Conservation (phyloP, 2,113 vertebrate species). For the Prolemur simus region DNA sequence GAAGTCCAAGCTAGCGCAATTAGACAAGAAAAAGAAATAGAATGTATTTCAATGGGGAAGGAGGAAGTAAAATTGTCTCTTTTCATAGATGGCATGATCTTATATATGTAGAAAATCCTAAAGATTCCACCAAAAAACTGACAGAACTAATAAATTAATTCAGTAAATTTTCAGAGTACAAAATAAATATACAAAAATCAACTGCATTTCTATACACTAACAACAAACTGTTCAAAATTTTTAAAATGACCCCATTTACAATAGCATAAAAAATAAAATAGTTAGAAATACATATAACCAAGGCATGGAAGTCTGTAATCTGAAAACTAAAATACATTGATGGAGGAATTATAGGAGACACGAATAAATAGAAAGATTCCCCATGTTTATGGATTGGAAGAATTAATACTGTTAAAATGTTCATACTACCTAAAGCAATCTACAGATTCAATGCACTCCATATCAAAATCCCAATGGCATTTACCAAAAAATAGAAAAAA, state of each 20-base stretch:
- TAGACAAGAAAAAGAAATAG: background rate
- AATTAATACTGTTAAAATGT: background rate
- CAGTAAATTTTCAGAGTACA: background rate
- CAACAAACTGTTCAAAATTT: background rate
- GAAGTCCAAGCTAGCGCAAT: background rate
- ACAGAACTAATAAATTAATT: background rate
- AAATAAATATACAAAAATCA: background rate
- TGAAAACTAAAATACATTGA: background rate
- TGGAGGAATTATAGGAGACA: background rate
- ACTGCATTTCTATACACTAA: background rate
- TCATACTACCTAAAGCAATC: background rate
- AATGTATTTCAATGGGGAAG: background rate
- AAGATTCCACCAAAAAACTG: background rate
- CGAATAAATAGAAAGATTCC: background rate
- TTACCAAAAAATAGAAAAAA: background rate
- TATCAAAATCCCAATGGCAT: background rate
- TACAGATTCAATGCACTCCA: background rate
- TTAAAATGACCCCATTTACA: background rate
- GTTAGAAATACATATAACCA: background rate
- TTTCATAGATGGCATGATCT: background rate
- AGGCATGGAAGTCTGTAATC: background rate
- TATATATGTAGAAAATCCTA: background rate
- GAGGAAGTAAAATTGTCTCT: background rate
- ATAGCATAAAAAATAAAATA: background rate
- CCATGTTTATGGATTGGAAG: background rate